Base-by-base conservation (phyloP, 2,888 invertebrate genomes). In the Hipparchia semele region DNA sequence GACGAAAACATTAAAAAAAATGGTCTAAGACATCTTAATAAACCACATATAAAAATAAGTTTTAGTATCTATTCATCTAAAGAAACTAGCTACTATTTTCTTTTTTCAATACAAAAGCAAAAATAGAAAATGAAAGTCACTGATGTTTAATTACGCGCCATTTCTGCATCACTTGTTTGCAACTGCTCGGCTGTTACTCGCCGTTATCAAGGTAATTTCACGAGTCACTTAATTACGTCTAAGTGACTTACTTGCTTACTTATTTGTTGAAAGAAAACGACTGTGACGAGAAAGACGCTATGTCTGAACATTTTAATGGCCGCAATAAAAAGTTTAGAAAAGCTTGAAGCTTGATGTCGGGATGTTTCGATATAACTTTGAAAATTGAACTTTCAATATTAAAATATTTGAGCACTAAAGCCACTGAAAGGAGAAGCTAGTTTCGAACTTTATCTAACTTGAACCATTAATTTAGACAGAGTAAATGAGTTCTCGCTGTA, bases 401-500 rank as follows among this genome's bases (percentile, higher is more conserved):
- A 69, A 69, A 69, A 69, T 69, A 69, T 69, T 61, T 53, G n/a
- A 60, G 53, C 39, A 61, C 69, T 61, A 49, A 69, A 68, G 51
- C 68, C 49, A 68, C 68, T 60, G 56, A 68, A 68, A 60, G 51
- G 69, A 60, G 61, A 9, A 61, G 61, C 69, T 69, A 61, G 60
- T 69, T 69, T n/a, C 12, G 60, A 69, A 61, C 69, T 69, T 69
- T 61, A 69, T 69, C 69, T 69, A 69, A 69, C 60, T 69, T 69
- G 9, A 4, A 61, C 69, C 69, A 69, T 69, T 69, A 85, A 85
- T 85, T 84, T 82, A 80, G 83, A 79, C 80, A 79, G 73, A 80
- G 78, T 81, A 82, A 85, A 84, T 83, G 83, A 83, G 83, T 82
- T 80, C 79, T 76, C 78, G 77, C 79, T 80, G 79, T 83, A 81